phyloP scores from a whole-genome alignment of 2,113 vertebrate genomes.

The Phyllostomus discolor region DNA sequence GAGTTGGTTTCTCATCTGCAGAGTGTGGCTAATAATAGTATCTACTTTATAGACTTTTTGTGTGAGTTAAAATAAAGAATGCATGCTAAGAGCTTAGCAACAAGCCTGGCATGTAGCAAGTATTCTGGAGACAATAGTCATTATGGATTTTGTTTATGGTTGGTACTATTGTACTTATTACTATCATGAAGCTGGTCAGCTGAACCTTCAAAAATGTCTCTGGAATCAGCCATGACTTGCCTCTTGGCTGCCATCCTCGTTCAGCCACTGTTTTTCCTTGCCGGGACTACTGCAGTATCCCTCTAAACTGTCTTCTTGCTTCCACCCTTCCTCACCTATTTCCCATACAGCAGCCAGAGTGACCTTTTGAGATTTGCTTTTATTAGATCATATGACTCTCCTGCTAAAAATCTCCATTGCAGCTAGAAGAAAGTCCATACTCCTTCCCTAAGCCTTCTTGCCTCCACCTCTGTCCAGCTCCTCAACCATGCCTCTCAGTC shows the following conservation, averaged over 20 bases:
- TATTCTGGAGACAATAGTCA: neutral
- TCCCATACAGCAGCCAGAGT: neutral
- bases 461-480: neutral
- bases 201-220: neutral
- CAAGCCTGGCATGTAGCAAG: neutral
- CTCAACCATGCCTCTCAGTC: accelerated
- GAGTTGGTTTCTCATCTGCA: constrained; percentile 15
- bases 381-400: neutral
- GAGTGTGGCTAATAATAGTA: constrained; percentile 36
- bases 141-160: neutral
- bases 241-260: neutral
- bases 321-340: neutral
- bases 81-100: constrained; percentile 49
- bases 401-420: neutral
- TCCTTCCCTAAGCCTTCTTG: neutral
- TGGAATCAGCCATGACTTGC: neutral
- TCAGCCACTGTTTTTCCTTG: accelerated
- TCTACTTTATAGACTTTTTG: constrained; percentile 1
- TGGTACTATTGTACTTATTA: neutral
- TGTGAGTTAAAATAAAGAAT: constrained; percentile 41
- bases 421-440: neutral
- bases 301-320: neutral
- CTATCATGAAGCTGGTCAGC: neutral
- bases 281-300: neutral
- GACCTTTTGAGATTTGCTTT: neutral